Base-by-base conservation (phyloP, 2,113 vertebrate species). In the Indicator indicator region DNA sequence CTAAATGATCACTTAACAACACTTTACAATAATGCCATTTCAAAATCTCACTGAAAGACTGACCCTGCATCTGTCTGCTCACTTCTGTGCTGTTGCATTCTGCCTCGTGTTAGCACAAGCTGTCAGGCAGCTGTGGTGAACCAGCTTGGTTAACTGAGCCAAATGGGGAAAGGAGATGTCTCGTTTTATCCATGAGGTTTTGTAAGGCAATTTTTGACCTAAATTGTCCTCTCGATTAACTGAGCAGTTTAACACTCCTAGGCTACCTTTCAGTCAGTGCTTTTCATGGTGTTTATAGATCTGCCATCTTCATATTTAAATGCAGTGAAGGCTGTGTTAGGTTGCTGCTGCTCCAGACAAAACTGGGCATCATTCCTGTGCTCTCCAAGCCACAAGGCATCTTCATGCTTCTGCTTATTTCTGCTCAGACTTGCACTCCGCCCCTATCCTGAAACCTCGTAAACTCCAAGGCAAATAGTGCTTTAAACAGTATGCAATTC, bases 331-430 rank as follows among this genome's bases (percentile, higher is more conserved):
- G 28, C 60, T 89, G 32, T 88, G 72, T 44, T 52, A 46, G 16
- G 40, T 52, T 89, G 16, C 15, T 67, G 56, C 44, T 19, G 19
- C 52, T 81, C 2, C 2, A 54, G 74, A 48, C 0, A 9, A 81
- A 4, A 4, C 50, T 48, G 65, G 14, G 73, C 7, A 30, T 18
- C 2, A 1, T 16, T 78, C 44, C 27, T 0, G 0, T 74, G 60
- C 38, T 90, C 48, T 55, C 58, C 48, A 59, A 33, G n/a, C n/a
- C 65, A 63, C 0, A 0, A 44, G 27, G 36, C 46, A 83, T 56
- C 65, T 68, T 56, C 0, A 0, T 63, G 64, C n/a, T 60, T 56
- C 79, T 85, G 11, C 36, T 74, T 26, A 21, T 77, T 83, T 86
- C 82, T 68, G 21, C 56, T 72, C 72, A 67, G n/a, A 16, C 67